Conservation (phyloP, 2,113 vertebrate species). For the Cheirogaleus medius region DNA sequence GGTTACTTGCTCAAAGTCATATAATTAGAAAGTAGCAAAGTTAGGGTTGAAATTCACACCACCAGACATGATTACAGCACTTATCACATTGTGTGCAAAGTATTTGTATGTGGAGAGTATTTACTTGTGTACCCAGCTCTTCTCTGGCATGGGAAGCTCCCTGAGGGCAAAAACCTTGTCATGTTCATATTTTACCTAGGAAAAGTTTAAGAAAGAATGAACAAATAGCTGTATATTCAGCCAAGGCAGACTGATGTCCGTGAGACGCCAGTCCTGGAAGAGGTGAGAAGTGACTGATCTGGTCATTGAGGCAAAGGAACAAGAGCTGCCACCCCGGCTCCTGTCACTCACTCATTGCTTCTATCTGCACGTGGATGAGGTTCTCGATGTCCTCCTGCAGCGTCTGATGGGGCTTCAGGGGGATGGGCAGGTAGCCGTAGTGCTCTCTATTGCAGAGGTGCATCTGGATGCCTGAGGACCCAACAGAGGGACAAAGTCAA, state of each 20-base stretch:
- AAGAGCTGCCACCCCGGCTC: fast-evolving
- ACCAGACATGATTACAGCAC: neutral
- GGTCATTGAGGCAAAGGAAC: neutral
- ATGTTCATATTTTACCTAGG: neutral
- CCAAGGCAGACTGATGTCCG: fast-evolving
- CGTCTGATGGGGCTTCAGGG: conserved; percentile 92
- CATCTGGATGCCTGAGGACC: conserved; percentile 90
- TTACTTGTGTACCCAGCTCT: neutral
- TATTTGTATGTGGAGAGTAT: neutral
- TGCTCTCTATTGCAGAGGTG: conserved; percentile 96
- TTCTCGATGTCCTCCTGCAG: conserved; percentile 93
- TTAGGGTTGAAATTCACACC: neutral
- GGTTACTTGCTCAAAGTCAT: neutral
- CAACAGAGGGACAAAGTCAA: conserved; percentile 22
- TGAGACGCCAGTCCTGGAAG: neutral
- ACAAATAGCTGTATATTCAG: neutral
- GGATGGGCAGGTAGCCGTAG: conserved; percentile 95
- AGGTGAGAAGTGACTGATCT: neutral
- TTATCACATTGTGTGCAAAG: neutral
- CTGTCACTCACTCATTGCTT: conserved; percentile 94
- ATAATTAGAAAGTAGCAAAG: neutral
- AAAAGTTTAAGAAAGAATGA: neutral
- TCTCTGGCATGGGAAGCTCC: neutral
- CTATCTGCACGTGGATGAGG: conserved; percentile 93
- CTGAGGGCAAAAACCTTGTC: neutral